Percentiles rank a stretch among this genome's conserved stretches.
Evolutionary conservation across 2,113 vertebrate species (phyloP).

Genomic region (Sebastes fasciatus): DNA sequence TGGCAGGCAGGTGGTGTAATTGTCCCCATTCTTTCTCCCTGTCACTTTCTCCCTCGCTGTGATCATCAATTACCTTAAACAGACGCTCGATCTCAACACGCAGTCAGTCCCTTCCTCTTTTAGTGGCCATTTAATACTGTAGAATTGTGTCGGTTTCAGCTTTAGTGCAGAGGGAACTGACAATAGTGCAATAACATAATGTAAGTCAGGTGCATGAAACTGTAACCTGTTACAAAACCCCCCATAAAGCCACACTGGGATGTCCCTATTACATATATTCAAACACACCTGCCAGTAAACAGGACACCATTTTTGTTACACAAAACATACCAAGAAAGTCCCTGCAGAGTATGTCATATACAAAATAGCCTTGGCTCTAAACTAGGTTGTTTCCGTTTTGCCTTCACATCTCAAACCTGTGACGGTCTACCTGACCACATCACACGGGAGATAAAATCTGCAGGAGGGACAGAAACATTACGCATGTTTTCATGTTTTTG

Average conservation of each 20-base stretch:
- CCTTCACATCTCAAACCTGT: conserved; percentile 38
- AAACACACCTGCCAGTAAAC: conserved; percentile 1
- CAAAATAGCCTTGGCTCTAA: conserved; percentile 1
- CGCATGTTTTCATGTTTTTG: not conserved
- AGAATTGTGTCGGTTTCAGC: conserved; percentile 6
- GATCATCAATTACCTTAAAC: conserved; percentile 26
- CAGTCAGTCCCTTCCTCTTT: conserved; percentile 24
- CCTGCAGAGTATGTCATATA: not conserved
- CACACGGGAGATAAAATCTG: conserved; percentile 4
- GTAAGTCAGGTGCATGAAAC: conserved; percentile 4
- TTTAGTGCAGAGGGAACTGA: not conserved
- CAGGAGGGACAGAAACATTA: not conserved
- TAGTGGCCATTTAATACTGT: not conserved
- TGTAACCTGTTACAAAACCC: not conserved
- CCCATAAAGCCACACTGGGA: not conserved
- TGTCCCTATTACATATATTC: not conserved
- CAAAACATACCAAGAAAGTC: not conserved
- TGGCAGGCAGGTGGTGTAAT: conserved; percentile 53
- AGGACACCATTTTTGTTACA: not conserved
- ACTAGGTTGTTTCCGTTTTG: conserved; percentile 38
- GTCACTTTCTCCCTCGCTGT: conserved; percentile 30
- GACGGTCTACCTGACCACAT: not conserved
- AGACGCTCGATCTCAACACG: not conserved
- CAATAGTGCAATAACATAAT: not conserved
- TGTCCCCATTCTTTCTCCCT: conserved; percentile 43